A percentile compares a stretch with the other conserved stretches of the same genome.
These are phyloP conservation scores for Mastacembelus armatus DNA, from an alignment of 2,797 vertebrate genomes.

Conservation along the genomic window DNA sequence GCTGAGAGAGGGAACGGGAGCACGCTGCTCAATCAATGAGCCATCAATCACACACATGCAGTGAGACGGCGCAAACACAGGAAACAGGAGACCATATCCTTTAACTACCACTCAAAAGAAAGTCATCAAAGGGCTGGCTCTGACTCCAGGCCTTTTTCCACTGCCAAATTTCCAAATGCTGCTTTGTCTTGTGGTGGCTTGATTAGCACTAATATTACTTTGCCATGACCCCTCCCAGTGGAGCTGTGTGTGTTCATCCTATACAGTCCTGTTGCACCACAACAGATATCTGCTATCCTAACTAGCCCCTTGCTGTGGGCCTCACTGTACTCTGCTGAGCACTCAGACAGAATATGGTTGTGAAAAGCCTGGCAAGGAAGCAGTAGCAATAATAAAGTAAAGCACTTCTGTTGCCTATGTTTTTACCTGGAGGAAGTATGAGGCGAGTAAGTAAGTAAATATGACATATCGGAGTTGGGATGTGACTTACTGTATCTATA, in stretches of 20 bases:
- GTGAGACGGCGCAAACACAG: slow-evolving; percentile 67
- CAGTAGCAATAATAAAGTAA: background rate
- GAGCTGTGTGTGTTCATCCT: slow-evolving; percentile 23
- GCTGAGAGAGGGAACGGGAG: slow-evolving; percentile 63
- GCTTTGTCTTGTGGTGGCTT: slow-evolving; percentile 66
- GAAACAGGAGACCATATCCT: slow-evolving; percentile 76
- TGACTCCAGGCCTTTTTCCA: slow-evolving; percentile 68
- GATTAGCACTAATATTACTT: slow-evolving; percentile 65
- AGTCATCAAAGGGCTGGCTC: slow-evolving; percentile 76
- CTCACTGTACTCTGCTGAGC: slow-evolving; percentile 37
- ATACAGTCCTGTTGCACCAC: slow-evolving; percentile 39
- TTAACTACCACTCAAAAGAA: slow-evolving; percentile 76
- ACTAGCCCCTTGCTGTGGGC: slow-evolving; percentile 42
- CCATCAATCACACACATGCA: slow-evolving; percentile 73
- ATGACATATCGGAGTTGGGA: background rate
- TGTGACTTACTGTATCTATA: background rate
- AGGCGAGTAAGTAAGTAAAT: background rate
- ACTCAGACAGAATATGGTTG: slow-evolving; percentile 30
- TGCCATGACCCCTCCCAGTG: slow-evolving; percentile 49
- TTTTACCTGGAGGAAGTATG: slow-evolving; percentile 10
- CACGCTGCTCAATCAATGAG: slow-evolving; percentile 73
- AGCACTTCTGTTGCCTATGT: slow-evolving; percentile 10
- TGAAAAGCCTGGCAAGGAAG: slow-evolving; percentile 21
- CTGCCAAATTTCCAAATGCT: slow-evolving; percentile 60
- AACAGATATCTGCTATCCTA: slow-evolving; percentile 41